These are phyloP conservation scores for Cecidostiba fungosa DNA, from an alignment of 2,888 invertebrate genomes.

Conservation along the genomic window DNA sequence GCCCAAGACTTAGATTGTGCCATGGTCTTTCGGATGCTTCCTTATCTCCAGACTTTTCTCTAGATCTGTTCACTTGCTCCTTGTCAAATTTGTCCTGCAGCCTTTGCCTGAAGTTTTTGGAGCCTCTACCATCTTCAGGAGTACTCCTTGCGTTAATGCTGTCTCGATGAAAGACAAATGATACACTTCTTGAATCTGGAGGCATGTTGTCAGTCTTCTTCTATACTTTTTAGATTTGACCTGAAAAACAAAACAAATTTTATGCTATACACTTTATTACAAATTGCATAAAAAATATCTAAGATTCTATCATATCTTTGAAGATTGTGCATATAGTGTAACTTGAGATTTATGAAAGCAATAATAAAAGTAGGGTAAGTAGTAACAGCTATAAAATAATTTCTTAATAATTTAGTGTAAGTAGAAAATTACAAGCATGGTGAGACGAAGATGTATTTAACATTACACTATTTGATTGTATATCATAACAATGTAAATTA, in stretches of 20 bases:
- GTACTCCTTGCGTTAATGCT: conserved; percentile 70
- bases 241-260: neutral
- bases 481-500: neutral
- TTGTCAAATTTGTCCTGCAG: conserved; percentile 78
- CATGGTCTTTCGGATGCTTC: conserved; percentile 72
- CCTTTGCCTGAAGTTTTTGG: conserved; percentile 73
- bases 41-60: conserved; percentile 68
- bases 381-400: neutral
- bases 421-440: neutral
- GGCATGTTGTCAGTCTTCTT: conserved; percentile 70
- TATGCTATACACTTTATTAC: neutral
- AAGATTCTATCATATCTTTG: neutral
- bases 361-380: neutral
- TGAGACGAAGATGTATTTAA: neutral
- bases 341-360: neutral
- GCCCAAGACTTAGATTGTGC: conserved; percentile 76
- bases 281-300: neutral
- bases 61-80: conserved; percentile 68
- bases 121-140: conserved; percentile 67
- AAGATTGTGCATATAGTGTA: neutral
- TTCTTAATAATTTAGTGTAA: neutral
- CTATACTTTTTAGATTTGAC: neutral
- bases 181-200: conserved; percentile 78
- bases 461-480: neutral
- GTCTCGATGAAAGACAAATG: conserved; percentile 78